Evolutionary conservation across 2,113 vertebrate species (phyloP).

Genomic region (Chaetura pelagica): DNA sequence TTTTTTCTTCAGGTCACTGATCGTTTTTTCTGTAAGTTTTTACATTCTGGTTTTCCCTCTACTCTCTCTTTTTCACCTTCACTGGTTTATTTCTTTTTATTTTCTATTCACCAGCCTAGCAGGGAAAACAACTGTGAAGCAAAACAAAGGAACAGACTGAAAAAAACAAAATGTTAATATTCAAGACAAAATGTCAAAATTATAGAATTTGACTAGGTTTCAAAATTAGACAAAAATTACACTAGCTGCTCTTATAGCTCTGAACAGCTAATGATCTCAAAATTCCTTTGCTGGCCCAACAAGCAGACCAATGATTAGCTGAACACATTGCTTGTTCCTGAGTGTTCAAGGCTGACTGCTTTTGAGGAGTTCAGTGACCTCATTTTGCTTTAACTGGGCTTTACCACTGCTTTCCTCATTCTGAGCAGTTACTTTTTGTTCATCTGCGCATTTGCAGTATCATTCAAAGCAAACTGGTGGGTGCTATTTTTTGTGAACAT

Average conservation of each 20-base stretch:
- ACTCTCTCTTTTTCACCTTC: background rate
- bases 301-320: fast-evolving
- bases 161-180: background rate
- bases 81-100: background rate
- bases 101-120: background rate
- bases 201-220: background rate
- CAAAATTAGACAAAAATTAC: background rate
- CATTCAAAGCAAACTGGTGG: background rate
- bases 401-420: background rate
- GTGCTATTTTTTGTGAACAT: background rate
- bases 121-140: background rate
- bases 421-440: background rate
- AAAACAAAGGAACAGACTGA: background rate
- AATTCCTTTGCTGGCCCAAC: background rate
- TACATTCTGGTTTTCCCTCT: background rate
- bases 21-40: background rate
- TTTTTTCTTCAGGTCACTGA: background rate
- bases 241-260: background rate
- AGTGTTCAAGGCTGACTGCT: background rate
- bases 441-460: background rate
- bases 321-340: background rate
- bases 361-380: background rate
- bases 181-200: background rate
- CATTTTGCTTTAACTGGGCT: background rate
- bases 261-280: background rate